These are phyloP conservation scores for Ophraella communa DNA, from an alignment of 2,888 invertebrate species.

Conservation along the genomic window DNA sequence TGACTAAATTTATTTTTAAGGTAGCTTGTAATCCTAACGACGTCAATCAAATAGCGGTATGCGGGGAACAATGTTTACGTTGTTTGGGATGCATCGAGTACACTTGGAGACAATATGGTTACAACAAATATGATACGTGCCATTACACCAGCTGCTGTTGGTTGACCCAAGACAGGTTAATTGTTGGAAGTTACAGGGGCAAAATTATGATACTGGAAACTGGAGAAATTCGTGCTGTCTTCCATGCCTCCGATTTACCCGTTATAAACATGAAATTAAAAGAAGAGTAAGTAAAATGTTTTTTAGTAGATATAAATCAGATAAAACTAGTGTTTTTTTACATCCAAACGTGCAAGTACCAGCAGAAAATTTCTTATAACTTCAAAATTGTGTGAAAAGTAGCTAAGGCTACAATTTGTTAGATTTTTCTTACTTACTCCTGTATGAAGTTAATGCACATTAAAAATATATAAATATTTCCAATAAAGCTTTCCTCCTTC, in stretches of 20 bases:
- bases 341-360: too few species aligned
- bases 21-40: conserved; percentile 81
- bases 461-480: too few species aligned
- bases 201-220: conserved; percentile 82
- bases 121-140: conserved; percentile 80
- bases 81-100: conserved; percentile 79
- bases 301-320: too few species aligned
- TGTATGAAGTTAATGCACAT: too few species aligned
- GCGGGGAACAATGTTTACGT: conserved; percentile 71
- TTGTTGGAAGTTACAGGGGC: conserved; percentile 81
- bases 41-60: conserved; percentile 73
- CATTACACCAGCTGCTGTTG: conserved; percentile 80
- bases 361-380: too few species aligned
- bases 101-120: conserved; percentile 83
- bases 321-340: too few species aligned
- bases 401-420: too few species aligned
- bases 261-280: conserved; percentile 69
- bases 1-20: conserved; percentile 59
- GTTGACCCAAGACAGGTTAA: conserved; percentile 82
- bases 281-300: conserved; percentile 62
- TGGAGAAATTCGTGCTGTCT: conserved; percentile 78
- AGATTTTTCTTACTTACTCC: too few species aligned
- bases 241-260: conserved; percentile 66
- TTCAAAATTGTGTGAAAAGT: too few species aligned
- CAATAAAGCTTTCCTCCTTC: too few species aligned